These are phyloP conservation scores for Leuciscus waleckii DNA, from an alignment of 2,797 vertebrate species.

Conservation along the genomic window DNA sequence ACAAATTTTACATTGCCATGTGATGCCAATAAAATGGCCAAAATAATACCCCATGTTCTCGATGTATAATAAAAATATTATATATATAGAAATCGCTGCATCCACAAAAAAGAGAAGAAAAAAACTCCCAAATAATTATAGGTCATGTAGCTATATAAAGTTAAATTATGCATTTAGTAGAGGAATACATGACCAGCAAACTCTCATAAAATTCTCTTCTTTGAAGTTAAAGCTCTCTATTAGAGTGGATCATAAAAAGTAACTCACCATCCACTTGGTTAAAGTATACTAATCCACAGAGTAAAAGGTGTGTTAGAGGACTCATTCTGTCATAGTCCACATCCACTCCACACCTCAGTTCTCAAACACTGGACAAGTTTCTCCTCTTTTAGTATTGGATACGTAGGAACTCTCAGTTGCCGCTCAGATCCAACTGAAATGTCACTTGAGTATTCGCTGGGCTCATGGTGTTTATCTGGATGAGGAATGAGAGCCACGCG, in stretches of 20 bases:
- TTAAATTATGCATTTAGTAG: neutral
- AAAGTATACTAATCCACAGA: conserved; percentile 91
- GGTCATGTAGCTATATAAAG: neutral
- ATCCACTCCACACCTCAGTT: conserved; percentile 86
- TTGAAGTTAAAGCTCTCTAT: neutral
- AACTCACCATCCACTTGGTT: conserved; percentile 91
- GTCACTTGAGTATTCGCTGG: conserved; percentile 73
- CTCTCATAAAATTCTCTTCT: neutral
- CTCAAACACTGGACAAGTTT: conserved; percentile 74
- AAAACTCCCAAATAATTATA: neutral
- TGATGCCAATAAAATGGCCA: neutral
- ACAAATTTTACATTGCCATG: neutral
- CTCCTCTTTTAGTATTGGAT: conserved; percentile 23
- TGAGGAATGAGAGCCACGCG: conserved; percentile 68
- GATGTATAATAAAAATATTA: neutral
- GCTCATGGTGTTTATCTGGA: conserved; percentile 75
- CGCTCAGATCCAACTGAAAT: conserved; percentile 75
- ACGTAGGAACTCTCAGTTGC: conserved; percentile 63
- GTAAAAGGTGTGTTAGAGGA: conserved; percentile 90
- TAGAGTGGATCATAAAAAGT: conserved; percentile 8
- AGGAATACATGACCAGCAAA: neutral
- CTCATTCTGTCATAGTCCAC: conserved; percentile 96
- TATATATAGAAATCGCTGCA: neutral
- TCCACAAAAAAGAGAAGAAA: neutral
- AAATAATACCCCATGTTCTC: neutral